Conservation (phyloP, 2,797 vertebrate genomes). For the Tokudaia muenninki region DNA sequence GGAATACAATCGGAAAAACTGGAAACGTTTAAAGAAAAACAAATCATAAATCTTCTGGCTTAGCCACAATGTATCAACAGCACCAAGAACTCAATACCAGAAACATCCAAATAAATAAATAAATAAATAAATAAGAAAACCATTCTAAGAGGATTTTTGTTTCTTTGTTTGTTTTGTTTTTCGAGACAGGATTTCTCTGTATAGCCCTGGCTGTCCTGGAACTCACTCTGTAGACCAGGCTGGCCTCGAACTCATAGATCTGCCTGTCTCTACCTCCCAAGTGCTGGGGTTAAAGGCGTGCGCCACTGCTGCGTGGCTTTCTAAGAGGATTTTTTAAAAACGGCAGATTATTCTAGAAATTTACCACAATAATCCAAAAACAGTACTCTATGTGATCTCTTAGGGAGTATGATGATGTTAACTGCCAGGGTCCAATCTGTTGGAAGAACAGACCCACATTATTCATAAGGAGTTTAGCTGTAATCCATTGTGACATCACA, state of each 20-base stretch:
- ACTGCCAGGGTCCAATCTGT: not conserved
- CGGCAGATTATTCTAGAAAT: not conserved
- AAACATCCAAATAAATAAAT: not conserved
- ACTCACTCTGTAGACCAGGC: no score
- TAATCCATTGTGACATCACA: not conserved
- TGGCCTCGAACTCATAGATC: no score
- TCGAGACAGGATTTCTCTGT: no score
- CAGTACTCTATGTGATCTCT: not conserved
- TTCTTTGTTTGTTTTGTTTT: no score
- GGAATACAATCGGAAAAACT: not conserved
- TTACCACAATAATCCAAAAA: not conserved
- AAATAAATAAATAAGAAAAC: not conserved
- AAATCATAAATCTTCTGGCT: not conserved
- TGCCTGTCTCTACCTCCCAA: no score
- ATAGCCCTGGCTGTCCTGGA: no score
- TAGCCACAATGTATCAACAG: not conserved
- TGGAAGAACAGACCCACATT: not conserved
- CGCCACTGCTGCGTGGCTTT: no score
- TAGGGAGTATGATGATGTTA: not conserved
- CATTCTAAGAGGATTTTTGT: not conserved
- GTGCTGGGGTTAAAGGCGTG: not conserved
- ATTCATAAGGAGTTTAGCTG: not conserved
- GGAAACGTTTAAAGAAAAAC: not conserved
- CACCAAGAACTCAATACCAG: not conserved
- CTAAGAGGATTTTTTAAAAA: conserved; percentile 4